A percentile compares a stretch with the other conserved stretches of the same genome.
These are phyloP conservation scores for Hypomecis punctinalis DNA, from an alignment of 2,888 invertebrate genomes.

Conservation along the genomic window DNA sequence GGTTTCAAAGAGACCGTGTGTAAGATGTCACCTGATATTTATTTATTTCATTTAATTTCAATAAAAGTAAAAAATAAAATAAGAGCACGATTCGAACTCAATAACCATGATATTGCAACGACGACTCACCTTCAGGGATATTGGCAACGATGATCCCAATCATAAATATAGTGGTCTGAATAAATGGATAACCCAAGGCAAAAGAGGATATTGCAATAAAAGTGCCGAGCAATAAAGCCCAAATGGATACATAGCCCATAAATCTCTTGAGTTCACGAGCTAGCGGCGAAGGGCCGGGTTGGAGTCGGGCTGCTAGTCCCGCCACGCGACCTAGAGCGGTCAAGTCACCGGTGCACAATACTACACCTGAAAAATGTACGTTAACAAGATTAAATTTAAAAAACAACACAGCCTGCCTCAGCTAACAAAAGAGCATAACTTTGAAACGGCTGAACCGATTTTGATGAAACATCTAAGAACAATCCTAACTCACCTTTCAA, in stretches of 20 bases:
- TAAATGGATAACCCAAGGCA: conserved; percentile 97
- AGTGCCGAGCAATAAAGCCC: conserved; percentile 94
- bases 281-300: conserved; percentile 97
- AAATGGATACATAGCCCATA: conserved; percentile 97
- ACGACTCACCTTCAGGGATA: conserved; percentile 93
- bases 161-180: conserved; percentile 98
- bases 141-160: conserved; percentile 99
- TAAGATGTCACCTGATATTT: too few relatives aligned
- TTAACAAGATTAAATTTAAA: not conserved
- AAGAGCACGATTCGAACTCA: too few relatives aligned
- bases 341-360: conserved; percentile 94
- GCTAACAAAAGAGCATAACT: too few relatives aligned
- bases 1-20: too few relatives aligned
- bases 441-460: too few relatives aligned
- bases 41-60: too few relatives aligned
- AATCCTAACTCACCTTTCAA: too few relatives aligned
- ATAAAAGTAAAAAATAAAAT: too few relatives aligned
- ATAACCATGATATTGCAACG: too few relatives aligned
- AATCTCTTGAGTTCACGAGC: conserved; percentile 98
- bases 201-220: conserved; percentile 98
- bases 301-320: conserved; percentile 95
- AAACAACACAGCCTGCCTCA: too few relatives aligned
- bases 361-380: conserved; percentile 80
- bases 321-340: conserved; percentile 95
- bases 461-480: too few relatives aligned